Evolutionary conservation across 1,140 invertebrate genomes (phyloP).

Genomic region (Drosophila navojoa): DNA sequence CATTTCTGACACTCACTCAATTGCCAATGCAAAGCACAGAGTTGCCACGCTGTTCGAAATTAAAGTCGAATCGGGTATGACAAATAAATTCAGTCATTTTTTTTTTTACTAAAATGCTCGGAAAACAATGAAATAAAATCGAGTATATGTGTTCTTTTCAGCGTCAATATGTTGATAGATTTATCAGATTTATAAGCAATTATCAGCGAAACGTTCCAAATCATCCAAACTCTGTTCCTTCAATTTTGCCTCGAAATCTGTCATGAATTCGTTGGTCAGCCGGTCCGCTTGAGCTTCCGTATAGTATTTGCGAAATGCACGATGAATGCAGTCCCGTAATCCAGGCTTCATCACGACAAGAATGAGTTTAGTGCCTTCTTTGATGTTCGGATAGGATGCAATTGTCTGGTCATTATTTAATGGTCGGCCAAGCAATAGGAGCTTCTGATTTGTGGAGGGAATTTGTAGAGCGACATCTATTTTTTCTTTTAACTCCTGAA

Average conservation of each 20-base stretch:
- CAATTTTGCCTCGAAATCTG: conserved; percentile 84
- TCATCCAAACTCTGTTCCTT: conserved; percentile 85
- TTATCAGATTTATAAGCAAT: conserved; percentile 25
- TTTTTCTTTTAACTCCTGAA: conserved; percentile 85
- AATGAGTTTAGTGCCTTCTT: conserved; percentile 85
- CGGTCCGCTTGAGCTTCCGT: conserved; percentile 83
- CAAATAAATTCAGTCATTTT: conserved; percentile 10
- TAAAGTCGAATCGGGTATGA: conserved; percentile 1
- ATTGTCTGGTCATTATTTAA: conserved; percentile 84
- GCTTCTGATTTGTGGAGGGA: conserved; percentile 84
- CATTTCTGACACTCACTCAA: conserved; percentile 58
- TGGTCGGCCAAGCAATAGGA: conserved; percentile 84
- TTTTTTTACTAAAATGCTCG: conserved; percentile 27
- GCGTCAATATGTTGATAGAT: conserved; percentile 1
- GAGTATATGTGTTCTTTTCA: conserved; percentile 10
- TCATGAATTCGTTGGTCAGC: conserved; percentile 84
- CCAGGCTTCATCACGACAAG: conserved; percentile 85
- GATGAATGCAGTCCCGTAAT: conserved; percentile 79
- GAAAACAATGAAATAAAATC: conserved; percentile 40
- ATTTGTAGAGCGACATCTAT: conserved; percentile 84
- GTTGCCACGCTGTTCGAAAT: conserved; percentile 48
- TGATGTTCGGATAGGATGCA: conserved; percentile 84
- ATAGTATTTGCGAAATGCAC: conserved; percentile 84
- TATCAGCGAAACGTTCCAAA: conserved; percentile 84
- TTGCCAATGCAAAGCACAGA: conserved; percentile 36